Evolutionary conservation across 2,113 vertebrate species (phyloP).

Genomic region (Bothrops jararaca): DNA sequence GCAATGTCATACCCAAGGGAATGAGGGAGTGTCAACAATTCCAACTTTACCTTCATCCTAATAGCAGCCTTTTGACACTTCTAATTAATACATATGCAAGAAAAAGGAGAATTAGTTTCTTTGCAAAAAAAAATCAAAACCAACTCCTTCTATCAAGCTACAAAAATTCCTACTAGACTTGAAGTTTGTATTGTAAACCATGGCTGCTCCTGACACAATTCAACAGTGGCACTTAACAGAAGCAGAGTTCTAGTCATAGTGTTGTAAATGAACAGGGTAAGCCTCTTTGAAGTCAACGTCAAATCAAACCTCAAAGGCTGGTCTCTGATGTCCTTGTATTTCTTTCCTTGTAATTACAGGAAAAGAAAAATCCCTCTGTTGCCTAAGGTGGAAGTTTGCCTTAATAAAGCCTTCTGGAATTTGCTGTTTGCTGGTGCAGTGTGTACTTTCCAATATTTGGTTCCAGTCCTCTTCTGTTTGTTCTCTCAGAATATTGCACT

Average conservation of each 20-base stretch:
- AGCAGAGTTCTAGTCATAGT: constrained; percentile 55
- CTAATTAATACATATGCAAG: constrained; percentile 62
- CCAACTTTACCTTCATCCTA: constrained; percentile 45
- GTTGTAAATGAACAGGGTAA: constrained; percentile 57
- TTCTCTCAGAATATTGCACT: not conserved
- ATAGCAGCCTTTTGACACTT: constrained; percentile 57
- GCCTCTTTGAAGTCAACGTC: constrained; percentile 52
- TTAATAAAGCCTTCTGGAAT: constrained; percentile 46
- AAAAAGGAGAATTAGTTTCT: constrained; percentile 58
- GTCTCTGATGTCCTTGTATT: constrained; percentile 43
- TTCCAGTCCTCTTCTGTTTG: not conserved
- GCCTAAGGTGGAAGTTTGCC: constrained; percentile 35
- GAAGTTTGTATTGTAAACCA: constrained; percentile 59
- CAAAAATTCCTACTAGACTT: constrained; percentile 60
- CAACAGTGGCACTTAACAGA: constrained; percentile 50
- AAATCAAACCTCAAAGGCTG: constrained; percentile 49
- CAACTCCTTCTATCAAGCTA: constrained; percentile 36
- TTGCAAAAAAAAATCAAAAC: constrained; percentile 30
- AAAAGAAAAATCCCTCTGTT: constrained; percentile 2
- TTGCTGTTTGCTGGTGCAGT: not conserved
- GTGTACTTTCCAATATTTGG: constrained; percentile 28
- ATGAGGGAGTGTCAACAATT: constrained; percentile 44
- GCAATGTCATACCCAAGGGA: constrained; percentile 26
- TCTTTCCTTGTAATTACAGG: constrained; percentile 34
- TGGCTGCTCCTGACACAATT: constrained; percentile 59